Conservation (phyloP, 2,113 vertebrate genomes). For the Talpa occidentalis region DNA sequence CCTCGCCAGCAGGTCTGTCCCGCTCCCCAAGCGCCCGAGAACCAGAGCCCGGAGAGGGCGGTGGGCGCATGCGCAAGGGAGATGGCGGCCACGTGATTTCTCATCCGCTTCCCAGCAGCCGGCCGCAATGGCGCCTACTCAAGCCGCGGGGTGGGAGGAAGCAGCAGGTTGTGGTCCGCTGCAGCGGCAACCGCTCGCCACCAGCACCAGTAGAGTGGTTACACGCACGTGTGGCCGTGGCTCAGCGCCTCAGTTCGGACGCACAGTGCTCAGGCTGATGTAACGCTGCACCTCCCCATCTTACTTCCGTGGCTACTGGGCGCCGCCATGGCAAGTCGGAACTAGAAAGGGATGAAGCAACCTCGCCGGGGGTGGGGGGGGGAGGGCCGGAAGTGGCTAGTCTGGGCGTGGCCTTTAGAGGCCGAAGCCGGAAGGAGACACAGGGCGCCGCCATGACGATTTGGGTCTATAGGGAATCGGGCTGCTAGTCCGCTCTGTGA, state of each 20-base stretch:
- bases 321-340: fast-evolving
- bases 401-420: neutral
- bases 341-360: neutral
- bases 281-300: fast-evolving
- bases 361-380: fast-evolving
- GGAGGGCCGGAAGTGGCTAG: neutral
- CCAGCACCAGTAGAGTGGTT: fast-evolving
- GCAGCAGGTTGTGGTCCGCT: neutral
- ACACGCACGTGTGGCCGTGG: fast-evolving
- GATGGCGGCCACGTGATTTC: neutral
- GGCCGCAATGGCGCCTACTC: neutral
- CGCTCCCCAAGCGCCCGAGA: neutral
- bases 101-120: too few species aligned
- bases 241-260: fast-evolving
- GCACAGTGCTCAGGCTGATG: fast-evolving
- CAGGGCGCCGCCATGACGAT: neutral
- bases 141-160: too few species aligned
- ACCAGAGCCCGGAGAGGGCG: fast-evolving
- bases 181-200: neutral
- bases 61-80: neutral
- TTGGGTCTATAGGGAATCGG: too few species aligned
- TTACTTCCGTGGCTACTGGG: neutral
- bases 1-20: fast-evolving
- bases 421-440: too few species aligned
- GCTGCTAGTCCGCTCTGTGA: fast-evolving